Evolutionary conservation across 2,888 invertebrate species (phyloP).

Genomic region (Lottia scabra): DNA sequence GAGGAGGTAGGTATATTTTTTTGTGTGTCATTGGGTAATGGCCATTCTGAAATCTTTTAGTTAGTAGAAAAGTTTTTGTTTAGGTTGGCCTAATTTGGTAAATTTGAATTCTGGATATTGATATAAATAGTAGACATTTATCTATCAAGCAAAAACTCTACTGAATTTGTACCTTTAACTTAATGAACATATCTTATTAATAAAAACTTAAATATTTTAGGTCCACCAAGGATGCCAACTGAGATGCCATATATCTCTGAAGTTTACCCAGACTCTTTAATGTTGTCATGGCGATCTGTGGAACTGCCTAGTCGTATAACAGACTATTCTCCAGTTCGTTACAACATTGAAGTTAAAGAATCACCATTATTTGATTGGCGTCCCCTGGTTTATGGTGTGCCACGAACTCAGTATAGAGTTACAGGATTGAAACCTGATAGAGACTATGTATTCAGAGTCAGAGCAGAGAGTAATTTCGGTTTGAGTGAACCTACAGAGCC

Average conservation of each 20-base stretch:
- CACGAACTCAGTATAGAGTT: slow-evolving; percentile 52
- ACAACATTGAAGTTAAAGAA: slow-evolving; percentile 74
- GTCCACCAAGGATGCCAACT: slow-evolving; percentile 54
- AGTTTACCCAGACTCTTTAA: slow-evolving; percentile 50
- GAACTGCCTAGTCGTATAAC: slow-evolving; percentile 71
- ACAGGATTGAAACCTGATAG: slow-evolving; percentile 83
- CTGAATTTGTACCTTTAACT: too few species aligned
- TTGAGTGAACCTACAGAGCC: slow-evolving; percentile 96
- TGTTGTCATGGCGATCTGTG: slow-evolving; percentile 57
- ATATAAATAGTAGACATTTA: too few species aligned
- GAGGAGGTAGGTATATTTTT: slow-evolving; percentile 45
- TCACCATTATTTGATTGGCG: slow-evolving; percentile 72
- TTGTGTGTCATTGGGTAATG: too few species aligned
- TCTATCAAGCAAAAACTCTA: too few species aligned
- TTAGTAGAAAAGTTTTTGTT: too few species aligned
- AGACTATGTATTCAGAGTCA: slow-evolving; percentile 94
- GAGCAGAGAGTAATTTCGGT: slow-evolving; percentile 97
- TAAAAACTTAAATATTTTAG: slow-evolving; percentile 30
- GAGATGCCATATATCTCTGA: slow-evolving; percentile 55
- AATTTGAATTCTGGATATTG: too few species aligned
- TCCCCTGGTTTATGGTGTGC: slow-evolving; percentile 73
- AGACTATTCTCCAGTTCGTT: slow-evolving; percentile 58
- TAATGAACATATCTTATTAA: too few species aligned
- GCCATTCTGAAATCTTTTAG: too few species aligned
- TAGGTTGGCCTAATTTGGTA: too few species aligned